phyloP scores from a whole-genome alignment of 1,140 invertebrate species.

The Pachypsylla venusta region DNA sequence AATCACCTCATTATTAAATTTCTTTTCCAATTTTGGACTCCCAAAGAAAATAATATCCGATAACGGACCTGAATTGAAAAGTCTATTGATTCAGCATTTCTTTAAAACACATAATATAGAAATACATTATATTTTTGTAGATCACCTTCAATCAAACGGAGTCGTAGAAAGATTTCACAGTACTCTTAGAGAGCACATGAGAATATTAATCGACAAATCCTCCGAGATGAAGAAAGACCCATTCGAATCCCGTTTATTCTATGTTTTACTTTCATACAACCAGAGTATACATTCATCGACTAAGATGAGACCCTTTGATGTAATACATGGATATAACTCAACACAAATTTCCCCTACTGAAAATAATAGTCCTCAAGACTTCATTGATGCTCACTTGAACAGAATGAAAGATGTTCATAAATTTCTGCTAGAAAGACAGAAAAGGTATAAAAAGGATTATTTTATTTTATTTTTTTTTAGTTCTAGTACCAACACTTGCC shows the following conservation, averaged over 20 bases:
- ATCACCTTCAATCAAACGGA: conserved; percentile 31
- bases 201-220: conserved; percentile 15
- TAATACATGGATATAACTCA: no score
- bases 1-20: conserved; percentile 12
- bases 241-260: conserved; percentile 9
- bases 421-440: no score
- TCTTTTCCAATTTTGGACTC: conserved; percentile 19
- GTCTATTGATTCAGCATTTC: conserved; percentile 16
- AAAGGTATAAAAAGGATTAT: no score
- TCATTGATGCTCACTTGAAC: no score
- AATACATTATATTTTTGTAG: conserved; percentile 26
- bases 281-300: conserved; percentile 6
- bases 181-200: conserved; percentile 4
- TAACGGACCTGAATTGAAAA: conserved; percentile 13
- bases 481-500: no score
- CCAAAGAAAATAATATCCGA: conserved; percentile 20
- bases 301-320: conserved; percentile 14
- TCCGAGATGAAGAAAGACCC: conserved; percentile 24
- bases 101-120: conserved; percentile 22
- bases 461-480: no score
- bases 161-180: conserved; percentile 15
- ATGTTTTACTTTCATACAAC: conserved; percentile 15
- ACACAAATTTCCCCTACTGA: no score
- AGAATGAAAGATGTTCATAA: no score
- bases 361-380: no score